phyloP scores from a whole-genome alignment of 2,113 vertebrate species.

The Cryptotis parvus region DNA sequence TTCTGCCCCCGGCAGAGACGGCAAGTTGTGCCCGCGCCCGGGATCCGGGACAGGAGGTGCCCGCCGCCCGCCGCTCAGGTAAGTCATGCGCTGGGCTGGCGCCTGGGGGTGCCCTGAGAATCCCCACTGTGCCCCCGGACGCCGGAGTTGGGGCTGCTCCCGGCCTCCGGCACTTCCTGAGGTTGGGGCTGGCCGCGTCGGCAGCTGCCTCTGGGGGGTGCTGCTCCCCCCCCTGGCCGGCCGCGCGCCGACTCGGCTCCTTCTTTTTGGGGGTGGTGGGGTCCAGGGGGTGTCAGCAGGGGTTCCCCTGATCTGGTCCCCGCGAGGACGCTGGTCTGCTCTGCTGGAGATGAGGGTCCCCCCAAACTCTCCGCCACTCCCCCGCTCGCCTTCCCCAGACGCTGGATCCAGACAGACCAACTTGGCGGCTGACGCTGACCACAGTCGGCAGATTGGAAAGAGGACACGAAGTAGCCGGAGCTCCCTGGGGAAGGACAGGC shows the following conservation, averaged over 20 bases:
- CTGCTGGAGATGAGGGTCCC: background rate
- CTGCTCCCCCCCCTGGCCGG: too few species aligned
- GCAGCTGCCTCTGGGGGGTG: conserved; percentile 61
- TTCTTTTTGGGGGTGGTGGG: background rate
- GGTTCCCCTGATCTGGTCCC: background rate
- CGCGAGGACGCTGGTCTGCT: background rate
- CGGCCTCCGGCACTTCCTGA: background rate
- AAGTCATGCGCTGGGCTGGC: conserved; percentile 19
- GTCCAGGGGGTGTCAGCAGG: background rate
- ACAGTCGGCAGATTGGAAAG: background rate
- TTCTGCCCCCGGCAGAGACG: conserved; percentile 55
- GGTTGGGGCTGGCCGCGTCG: background rate
- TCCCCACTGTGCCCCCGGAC: background rate
- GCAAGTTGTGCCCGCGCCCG: conserved; percentile 72
- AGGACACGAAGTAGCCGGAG: background rate
- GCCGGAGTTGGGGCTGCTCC: background rate
- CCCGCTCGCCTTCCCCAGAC: background rate
- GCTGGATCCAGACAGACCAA: conserved; percentile 6
- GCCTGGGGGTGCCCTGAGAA: too few species aligned
- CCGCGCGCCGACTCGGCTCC: too few species aligned
- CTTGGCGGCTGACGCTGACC: conserved; percentile 28
- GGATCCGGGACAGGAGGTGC: conserved; percentile 14
- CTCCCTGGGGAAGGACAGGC: background rate
- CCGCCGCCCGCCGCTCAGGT: conserved; percentile 64
- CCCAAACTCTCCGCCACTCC: too few species aligned